Evolutionary conservation across 2,888 invertebrate genomes (phyloP).

Genomic region (Lycocerus yunnanus): DNA sequence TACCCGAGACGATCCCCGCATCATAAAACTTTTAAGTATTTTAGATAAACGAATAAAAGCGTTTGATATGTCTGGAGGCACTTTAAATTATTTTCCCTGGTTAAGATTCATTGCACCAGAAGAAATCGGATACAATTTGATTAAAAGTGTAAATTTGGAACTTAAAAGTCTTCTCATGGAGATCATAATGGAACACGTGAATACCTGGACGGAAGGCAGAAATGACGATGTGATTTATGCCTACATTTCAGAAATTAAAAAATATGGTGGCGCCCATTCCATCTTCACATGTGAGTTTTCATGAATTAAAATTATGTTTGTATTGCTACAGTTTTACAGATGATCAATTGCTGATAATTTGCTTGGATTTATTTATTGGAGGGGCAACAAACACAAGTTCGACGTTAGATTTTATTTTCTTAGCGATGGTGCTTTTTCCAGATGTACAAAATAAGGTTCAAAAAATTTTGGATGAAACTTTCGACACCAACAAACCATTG

Average conservation of each 20-base stretch:
- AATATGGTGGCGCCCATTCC: slow-evolving; percentile 42
- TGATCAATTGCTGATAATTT: slow-evolving; percentile 66
- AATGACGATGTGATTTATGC: slow-evolving; percentile 66
- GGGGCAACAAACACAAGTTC: slow-evolving; percentile 68
- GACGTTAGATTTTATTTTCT: slow-evolving; percentile 65
- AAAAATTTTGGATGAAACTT: slow-evolving; percentile 58
- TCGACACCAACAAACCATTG: slow-evolving; percentile 54
- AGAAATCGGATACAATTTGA: slow-evolving; percentile 64
- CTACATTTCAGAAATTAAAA: slow-evolving; percentile 65
- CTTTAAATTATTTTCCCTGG: slow-evolving; percentile 65
- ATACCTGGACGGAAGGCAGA: slow-evolving; percentile 54
- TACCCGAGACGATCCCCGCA: slow-evolving; percentile 53
- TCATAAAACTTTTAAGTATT: slow-evolving; percentile 56
- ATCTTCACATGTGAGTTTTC: slow-evolving; percentile 56
- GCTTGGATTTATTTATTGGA: slow-evolving; percentile 71
- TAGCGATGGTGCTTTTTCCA: slow-evolving; percentile 63
- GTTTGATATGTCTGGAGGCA: slow-evolving; percentile 53
- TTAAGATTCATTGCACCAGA: slow-evolving; percentile 65
- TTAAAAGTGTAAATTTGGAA: slow-evolving; percentile 61
- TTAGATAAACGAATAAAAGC: slow-evolving; percentile 58
- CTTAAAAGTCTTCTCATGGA: slow-evolving; percentile 61
- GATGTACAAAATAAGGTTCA: slow-evolving; percentile 64
- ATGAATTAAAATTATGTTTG: background rate
- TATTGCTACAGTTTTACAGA: slow-evolving; percentile 57
- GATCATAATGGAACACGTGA: slow-evolving; percentile 62